phyloP scores from a whole-genome alignment of 2,113 vertebrate species.

The Fulica atra region DNA sequence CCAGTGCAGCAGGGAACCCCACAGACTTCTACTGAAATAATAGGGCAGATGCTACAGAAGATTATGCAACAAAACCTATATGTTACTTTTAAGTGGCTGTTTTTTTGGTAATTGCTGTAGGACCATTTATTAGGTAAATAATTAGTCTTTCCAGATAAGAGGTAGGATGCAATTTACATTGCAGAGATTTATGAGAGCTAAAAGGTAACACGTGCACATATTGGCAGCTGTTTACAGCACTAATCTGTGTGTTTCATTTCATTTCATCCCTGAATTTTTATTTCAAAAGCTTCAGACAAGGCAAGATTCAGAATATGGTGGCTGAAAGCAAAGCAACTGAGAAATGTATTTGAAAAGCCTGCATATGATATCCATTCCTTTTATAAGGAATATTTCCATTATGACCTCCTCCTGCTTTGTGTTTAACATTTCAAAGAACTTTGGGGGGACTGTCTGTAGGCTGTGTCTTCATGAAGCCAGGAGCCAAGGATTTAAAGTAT shows the following conservation, averaged over 20 bases:
- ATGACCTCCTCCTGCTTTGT: slow-evolving; percentile 53
- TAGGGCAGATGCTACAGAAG: background rate
- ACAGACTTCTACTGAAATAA: background rate
- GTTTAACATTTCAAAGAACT: slow-evolving; percentile 76
- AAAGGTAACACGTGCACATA: slow-evolving; percentile 1
- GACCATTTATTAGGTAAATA: slow-evolving; percentile 3
- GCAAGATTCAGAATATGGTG: slow-evolving; percentile 7
- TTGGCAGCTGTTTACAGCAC: slow-evolving; percentile 25
- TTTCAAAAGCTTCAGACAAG: slow-evolving; percentile 56
- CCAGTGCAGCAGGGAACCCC: background rate
- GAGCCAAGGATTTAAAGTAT: slow-evolving; percentile 69
- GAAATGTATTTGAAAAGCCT: slow-evolving; percentile 51
- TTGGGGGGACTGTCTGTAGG: slow-evolving; percentile 29
- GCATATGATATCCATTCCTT: slow-evolving; percentile 29
- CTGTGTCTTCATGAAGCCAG: slow-evolving; percentile 40
- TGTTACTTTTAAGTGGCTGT: background rate
- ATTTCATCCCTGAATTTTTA: slow-evolving; percentile 48
- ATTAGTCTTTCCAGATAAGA: background rate
- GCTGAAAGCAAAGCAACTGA: slow-evolving; percentile 41
- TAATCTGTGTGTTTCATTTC: slow-evolving; percentile 24
- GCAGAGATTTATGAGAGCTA: slow-evolving; percentile 6
- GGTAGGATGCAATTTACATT: background rate
- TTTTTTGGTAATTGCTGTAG: background rate
- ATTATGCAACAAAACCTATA: background rate
- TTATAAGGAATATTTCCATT: slow-evolving; percentile 54